These are phyloP conservation scores for Rhinichthys klamathensis DNA, from an alignment of 2,113 vertebrate genomes.

Conservation along the genomic window DNA sequence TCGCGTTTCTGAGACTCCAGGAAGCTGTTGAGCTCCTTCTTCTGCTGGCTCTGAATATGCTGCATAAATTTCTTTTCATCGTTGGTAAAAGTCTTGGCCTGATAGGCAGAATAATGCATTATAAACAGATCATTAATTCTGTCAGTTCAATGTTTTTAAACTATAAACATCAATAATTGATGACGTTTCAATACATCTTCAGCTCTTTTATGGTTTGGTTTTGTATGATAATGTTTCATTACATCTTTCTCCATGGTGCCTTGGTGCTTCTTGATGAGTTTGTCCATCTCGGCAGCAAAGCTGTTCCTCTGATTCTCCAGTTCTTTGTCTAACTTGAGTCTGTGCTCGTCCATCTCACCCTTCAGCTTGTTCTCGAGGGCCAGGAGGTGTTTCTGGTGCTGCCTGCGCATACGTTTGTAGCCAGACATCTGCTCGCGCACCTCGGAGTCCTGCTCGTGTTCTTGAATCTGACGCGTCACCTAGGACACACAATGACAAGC, in stretches of 20 bases:
- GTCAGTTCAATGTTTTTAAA: background rate
- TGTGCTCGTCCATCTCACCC: slow-evolving; percentile 97
- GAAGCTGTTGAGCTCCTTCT: slow-evolving; percentile 96
- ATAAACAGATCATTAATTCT: background rate
- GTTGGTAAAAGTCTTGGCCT: slow-evolving; percentile 94
- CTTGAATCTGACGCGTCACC: slow-evolving; percentile 98
- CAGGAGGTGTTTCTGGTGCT: slow-evolving; percentile 98
- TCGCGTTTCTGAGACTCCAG: slow-evolving; percentile 96
- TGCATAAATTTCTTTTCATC: slow-evolving; percentile 99
- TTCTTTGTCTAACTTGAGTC: slow-evolving; percentile 97
- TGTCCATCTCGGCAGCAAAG: slow-evolving; percentile 97
- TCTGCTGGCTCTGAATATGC: slow-evolving; percentile 96
- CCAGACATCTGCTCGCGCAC: slow-evolving; percentile 97
- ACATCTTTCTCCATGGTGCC: slow-evolving; percentile 98
- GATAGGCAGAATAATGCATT: slow-evolving; percentile 57
- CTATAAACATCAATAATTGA: background rate
- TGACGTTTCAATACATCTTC: background rate
- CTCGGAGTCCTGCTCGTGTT: slow-evolving; percentile 97
- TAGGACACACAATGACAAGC: slow-evolving; percentile 61
- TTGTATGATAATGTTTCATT: slow-evolving; percentile 42
- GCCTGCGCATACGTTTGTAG: slow-evolving; percentile 97
- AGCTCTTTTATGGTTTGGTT: background rate
- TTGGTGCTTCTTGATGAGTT: slow-evolving; percentile 97
- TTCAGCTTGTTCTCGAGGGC: slow-evolving; percentile 98
- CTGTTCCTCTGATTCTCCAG: slow-evolving; percentile 96